phyloP scores from a whole-genome alignment of 2,797 vertebrate genomes.

The Gallinago nigripennis region DNA sequence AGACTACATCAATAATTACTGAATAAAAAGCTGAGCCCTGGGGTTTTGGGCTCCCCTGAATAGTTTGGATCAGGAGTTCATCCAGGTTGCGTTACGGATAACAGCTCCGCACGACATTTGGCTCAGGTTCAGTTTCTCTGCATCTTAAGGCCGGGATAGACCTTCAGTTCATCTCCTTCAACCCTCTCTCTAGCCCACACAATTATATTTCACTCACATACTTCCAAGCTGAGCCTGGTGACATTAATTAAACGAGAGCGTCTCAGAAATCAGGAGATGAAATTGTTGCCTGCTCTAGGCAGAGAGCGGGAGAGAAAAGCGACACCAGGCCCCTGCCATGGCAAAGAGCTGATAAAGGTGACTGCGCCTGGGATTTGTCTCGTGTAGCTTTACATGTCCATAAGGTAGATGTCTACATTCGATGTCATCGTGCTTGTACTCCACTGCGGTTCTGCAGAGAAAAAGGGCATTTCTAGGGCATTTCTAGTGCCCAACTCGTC shows the following conservation, averaged over 20 bases:
- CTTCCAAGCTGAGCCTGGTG: not conserved
- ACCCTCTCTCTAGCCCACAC: conserved; percentile 12
- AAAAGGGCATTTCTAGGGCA: not conserved
- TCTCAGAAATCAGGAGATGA: conserved; percentile 50
- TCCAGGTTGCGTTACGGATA: conserved; percentile 19
- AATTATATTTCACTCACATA: conserved; percentile 52
- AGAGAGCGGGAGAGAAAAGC: not conserved
- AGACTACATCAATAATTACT: conserved; percentile 39
- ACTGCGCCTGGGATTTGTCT: conserved; percentile 5
- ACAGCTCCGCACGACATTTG: conserved; percentile 12
- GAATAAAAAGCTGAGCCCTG: conserved; percentile 24
- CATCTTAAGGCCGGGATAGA: not conserved
- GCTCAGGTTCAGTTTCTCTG: conserved; percentile 19
- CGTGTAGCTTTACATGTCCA: not conserved
- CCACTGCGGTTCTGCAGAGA: not conserved
- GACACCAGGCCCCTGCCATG: not conserved
- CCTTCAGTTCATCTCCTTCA: not conserved
- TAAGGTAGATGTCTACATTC: conserved; percentile 10
- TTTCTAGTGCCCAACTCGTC: not conserved
- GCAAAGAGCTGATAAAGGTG: conserved; percentile 26
- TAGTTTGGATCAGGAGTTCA: conserved; percentile 11
- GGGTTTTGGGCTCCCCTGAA: conserved; percentile 25
- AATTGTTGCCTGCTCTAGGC: conserved; percentile 14
- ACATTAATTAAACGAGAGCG: conserved; percentile 58
- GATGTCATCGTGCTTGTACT: not conserved